Evolutionary conservation across 2,888 invertebrate genomes (phyloP).

Genomic region (Rhingia campestris): DNA sequence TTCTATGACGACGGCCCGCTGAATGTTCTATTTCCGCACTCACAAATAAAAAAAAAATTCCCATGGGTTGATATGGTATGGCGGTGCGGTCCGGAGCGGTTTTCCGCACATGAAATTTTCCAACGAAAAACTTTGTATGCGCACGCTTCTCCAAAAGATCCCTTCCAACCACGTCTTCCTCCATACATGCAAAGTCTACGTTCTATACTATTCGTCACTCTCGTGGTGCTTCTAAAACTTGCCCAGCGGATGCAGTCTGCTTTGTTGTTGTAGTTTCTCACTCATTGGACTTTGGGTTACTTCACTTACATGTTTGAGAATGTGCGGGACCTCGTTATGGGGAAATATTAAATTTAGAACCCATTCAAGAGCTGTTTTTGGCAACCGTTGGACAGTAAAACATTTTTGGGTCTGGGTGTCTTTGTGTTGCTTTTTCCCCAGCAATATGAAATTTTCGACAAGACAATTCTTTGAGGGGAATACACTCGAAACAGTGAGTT

Average conservation of each 20-base stretch:
- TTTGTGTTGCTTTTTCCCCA: too few species aligned
- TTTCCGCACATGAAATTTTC: slow-evolving; percentile 38
- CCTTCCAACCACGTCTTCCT: background rate
- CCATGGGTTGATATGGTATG: slow-evolving; percentile 24
- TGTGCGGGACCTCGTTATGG: slow-evolving; percentile 23
- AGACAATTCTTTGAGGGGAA: slow-evolving; percentile 20
- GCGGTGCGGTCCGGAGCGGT: slow-evolving; percentile 4
- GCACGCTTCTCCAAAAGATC: slow-evolving; percentile 39
- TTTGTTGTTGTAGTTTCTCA: slow-evolving; percentile 2
- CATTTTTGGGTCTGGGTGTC: background rate
- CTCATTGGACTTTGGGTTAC: slow-evolving; percentile 1
- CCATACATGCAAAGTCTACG: background rate
- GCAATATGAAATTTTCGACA: background rate
- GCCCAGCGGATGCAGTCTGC: slow-evolving; percentile 41
- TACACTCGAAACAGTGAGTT: slow-evolving; percentile 32
- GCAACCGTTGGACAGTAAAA: slow-evolving; percentile 43
- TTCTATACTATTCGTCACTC: slow-evolving; percentile 28
- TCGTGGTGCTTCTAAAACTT: slow-evolving; percentile 36
- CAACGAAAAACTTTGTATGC: slow-evolving; percentile 44
- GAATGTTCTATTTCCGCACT: slow-evolving; percentile 71
- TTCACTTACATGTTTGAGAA: background rate
- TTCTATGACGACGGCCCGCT: slow-evolving; percentile 51
- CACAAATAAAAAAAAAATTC: slow-evolving; percentile 42
- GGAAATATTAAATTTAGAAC: slow-evolving; percentile 55
- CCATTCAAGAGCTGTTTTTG: slow-evolving; percentile 39